Evolutionary conservation across 1,140 invertebrate species (phyloP).

Genomic region (Danaus plexippus): DNA sequence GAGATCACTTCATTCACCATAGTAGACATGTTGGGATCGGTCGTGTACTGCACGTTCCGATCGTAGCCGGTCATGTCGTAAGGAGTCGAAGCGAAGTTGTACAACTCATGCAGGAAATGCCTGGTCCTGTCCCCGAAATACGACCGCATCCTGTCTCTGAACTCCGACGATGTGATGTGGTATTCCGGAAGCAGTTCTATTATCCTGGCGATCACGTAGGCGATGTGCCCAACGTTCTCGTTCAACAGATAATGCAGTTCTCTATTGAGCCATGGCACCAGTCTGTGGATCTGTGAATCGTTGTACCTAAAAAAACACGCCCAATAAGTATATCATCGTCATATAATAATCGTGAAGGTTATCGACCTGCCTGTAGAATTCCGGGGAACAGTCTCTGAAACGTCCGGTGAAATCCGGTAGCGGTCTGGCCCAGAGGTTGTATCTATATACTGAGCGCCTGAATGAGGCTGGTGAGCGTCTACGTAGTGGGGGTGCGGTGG

Average conservation of each 20-base stretch:
- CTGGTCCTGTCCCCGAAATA: slow-evolving; percentile 76
- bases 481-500: background rate
- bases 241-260: slow-evolving; percentile 83
- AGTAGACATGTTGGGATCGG: slow-evolving; percentile 42
- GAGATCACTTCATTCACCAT: slow-evolving; percentile 60
- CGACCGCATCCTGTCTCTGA: slow-evolving; percentile 75
- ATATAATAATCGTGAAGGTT: too few species aligned
- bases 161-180: slow-evolving; percentile 82
- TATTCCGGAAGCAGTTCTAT: slow-evolving; percentile 77
- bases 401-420: slow-evolving; percentile 77
- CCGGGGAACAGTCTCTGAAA: slow-evolving; percentile 80
- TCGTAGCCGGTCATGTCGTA: slow-evolving; percentile 88
- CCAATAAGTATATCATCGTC: slow-evolving; percentile 2
- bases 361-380: slow-evolving; percentile 78
- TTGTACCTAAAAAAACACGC: slow-evolving; percentile 75
- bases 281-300: slow-evolving; percentile 82
- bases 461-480: slow-evolving; percentile 24
- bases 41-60: slow-evolving; percentile 71
- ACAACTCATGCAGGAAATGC: slow-evolving; percentile 93
- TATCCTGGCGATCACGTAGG: slow-evolving; percentile 79
- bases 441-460: slow-evolving; percentile 82
- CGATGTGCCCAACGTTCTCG: slow-evolving; percentile 74
- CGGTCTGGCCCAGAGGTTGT: slow-evolving; percentile 81
- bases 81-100: slow-evolving; percentile 87
- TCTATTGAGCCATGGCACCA: slow-evolving; percentile 90